Conservation (phyloP, 2,888 invertebrate genomes). For the Miltochrista miniata region DNA sequence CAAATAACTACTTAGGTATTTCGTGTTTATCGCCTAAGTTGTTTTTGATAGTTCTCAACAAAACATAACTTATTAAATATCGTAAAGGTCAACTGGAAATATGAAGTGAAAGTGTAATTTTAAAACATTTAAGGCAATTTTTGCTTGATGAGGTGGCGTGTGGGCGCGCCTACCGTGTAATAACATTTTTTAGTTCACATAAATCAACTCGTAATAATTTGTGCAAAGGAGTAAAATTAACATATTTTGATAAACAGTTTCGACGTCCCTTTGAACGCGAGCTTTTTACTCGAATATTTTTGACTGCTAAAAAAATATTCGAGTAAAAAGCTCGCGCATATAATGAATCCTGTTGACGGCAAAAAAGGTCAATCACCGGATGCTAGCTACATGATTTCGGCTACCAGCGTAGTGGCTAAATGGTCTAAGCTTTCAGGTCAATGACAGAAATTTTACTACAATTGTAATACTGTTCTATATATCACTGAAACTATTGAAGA, state of each 20-base stretch:
- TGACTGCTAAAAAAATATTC: neutral
- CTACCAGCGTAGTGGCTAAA: too few relatives aligned
- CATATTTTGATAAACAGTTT: slow-evolving; percentile 41
- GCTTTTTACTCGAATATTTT: slow-evolving; percentile 9
- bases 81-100: slow-evolving; percentile 2
- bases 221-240: slow-evolving; percentile 58
- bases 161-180: slow-evolving; percentile 55
- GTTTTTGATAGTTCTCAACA: neutral
- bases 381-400: neutral
- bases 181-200: slow-evolving; percentile 52
- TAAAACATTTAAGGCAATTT: slow-evolving; percentile 31
- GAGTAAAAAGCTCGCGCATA: too few relatives aligned
- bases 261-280: slow-evolving; percentile 32
- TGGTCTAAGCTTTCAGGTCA: neutral
- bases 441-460: neutral
- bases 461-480: too few relatives aligned
- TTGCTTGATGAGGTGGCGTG: slow-evolving; percentile 52
- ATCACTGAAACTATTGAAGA: too few relatives aligned
- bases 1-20: neutral
- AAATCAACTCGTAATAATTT: slow-evolving; percentile 66
- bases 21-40: neutral
- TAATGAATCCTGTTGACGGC: neutral
- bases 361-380: neutral
- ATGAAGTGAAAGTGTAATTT: slow-evolving; percentile 26
- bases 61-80: slow-evolving; percentile 6